phyloP scores from a whole-genome alignment of 2,888 invertebrate genomes.

The Rhodophaea formosa region DNA sequence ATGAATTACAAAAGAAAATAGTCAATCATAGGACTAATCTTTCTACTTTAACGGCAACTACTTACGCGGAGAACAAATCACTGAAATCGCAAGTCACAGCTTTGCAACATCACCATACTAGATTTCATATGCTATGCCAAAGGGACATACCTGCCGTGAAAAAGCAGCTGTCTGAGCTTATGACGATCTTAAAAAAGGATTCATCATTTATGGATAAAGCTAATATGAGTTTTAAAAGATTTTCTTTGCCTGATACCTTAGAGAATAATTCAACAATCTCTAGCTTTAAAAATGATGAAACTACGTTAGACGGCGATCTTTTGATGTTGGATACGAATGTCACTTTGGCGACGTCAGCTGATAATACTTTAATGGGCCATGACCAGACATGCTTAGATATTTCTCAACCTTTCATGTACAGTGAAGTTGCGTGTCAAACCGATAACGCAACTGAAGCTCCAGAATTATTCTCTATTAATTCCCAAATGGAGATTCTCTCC shows the following conservation, averaged over 20 bases:
- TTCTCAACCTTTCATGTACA: slow-evolving; percentile 48
- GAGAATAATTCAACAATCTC: slow-evolving; percentile 47
- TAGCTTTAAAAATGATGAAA: slow-evolving; percentile 65
- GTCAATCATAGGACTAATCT: slow-evolving; percentile 64
- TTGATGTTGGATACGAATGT: slow-evolving; percentile 72
- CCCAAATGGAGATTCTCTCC: slow-evolving; percentile 38
- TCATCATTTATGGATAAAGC: slow-evolving; percentile 33
- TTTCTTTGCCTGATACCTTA: slow-evolving; percentile 58
- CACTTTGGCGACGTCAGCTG: slow-evolving; percentile 55
- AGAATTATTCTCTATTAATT: slow-evolving; percentile 34
- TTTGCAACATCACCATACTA: slow-evolving; percentile 62
- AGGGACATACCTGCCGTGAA: slow-evolving; percentile 67
- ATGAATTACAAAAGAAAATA: slow-evolving; percentile 66
- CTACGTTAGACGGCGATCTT: slow-evolving; percentile 65
- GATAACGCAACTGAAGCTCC: slow-evolving; percentile 35
- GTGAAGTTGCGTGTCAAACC: slow-evolving; percentile 54
- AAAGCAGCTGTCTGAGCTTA: slow-evolving; percentile 55
- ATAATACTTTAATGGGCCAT: slow-evolving; percentile 57
- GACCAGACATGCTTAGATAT: slow-evolving; percentile 65
- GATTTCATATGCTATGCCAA: slow-evolving; percentile 66
- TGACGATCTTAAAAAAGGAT: slow-evolving; percentile 53
- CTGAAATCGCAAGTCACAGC: slow-evolving; percentile 65
- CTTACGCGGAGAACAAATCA: slow-evolving; percentile 68
- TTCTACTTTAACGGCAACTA: slow-evolving; percentile 68
- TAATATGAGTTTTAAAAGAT: slow-evolving; percentile 54